Base-by-base conservation (phyloP, 2,113 vertebrate genomes). In the Varanus salvator region DNA sequence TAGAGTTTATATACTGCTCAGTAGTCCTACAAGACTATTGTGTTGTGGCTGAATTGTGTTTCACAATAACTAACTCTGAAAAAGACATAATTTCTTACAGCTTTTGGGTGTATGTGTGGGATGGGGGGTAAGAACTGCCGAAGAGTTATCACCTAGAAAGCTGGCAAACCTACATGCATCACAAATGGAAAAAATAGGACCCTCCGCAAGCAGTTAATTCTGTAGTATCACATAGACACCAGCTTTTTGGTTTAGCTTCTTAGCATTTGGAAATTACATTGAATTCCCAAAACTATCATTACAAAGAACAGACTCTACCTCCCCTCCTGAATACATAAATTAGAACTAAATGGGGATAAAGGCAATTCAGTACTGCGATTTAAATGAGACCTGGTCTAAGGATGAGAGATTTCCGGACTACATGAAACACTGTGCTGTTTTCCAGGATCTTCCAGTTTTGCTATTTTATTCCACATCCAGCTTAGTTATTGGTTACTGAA, bases 321-420 rank as follows among this genome's bases (percentile, higher is more conserved):
- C 95, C 92, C 15, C 86, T 90, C 88, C 85, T 29, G 84, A 94
- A 87, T 90, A 89, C 89, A 94, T 92, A 95, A 95, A 96, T 94
- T 93, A 96, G 89, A 85, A 94, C 71, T 87, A 90, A 44, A 92
- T 74, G 54, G 64, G 15, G 50, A 88, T 89, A 75, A 3, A 48
- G 83, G 66, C 93, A 90, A 93, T 74, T 38, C 87, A 69, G 71
- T 83, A 54, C 19, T 75, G 25, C 87, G 85, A 83, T 92, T 96
- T 94, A 92, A 92, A 92, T 72, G 86, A 92, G 91, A 91, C 76
- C 72, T 84, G 88, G 90, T 92, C 89, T 86, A 93, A 92, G 89
- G 83, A 76, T 91, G 90, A 91, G 76, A 94, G 77, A 84, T 77
- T 94, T 90, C 87, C 57, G 72, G 95, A 23, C 60, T 91, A 93